Evolutionary conservation across 2,113 vertebrate species (phyloP).

Genomic region (Salvelinus alpinus): DNA sequence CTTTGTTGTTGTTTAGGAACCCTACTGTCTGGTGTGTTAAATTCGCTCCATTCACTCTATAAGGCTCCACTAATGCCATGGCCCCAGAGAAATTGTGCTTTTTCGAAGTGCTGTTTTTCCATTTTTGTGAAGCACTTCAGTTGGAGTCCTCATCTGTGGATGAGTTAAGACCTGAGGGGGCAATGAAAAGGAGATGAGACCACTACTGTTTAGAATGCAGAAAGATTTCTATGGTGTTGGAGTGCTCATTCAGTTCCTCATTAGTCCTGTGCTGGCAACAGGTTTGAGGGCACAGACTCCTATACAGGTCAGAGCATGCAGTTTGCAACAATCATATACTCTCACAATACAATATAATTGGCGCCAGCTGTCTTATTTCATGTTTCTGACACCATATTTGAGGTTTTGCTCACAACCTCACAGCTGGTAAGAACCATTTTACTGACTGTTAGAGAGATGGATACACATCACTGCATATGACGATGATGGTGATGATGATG

Average conservation of each 20-base stretch:
- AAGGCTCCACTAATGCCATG: too few species aligned
- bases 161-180: neutral
- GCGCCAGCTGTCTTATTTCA: neutral
- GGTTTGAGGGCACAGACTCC: neutral
- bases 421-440: neutral
- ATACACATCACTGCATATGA: neutral
- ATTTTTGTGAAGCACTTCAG: neutral
- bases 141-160: neutral
- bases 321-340: neutral
- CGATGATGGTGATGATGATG: neutral
- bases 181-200: neutral
- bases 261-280: neutral
- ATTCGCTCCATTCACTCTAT: too few species aligned
- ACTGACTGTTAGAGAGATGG: neutral
- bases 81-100: too few species aligned
- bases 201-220: neutral
- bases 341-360: neutral
- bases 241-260: neutral
- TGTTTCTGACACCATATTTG: too few species aligned
- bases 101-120: neutral
- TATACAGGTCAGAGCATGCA: neutral
- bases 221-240: neutral
- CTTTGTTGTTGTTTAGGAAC: too few species aligned
- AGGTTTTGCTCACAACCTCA: neutral
- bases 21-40: too few species aligned